Percentiles rank a stretch among this genome's conserved stretches.
These are phyloP conservation scores for Archivesica marissinica DNA, from an alignment of 1,140 invertebrate genomes.

Conservation along the genomic window DNA sequence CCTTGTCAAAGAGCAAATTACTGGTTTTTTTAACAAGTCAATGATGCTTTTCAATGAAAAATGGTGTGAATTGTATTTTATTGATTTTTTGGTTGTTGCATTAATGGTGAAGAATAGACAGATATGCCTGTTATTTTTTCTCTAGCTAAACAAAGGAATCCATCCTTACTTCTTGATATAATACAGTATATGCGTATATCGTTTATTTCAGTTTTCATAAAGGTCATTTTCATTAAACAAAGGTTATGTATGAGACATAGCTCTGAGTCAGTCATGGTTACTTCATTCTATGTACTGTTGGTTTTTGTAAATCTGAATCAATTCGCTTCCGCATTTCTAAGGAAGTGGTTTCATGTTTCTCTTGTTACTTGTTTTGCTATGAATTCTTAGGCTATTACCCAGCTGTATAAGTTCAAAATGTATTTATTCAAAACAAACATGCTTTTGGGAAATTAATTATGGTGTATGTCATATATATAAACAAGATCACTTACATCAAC, in stretches of 20 bases:
- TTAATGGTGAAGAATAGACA: neutral
- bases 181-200: neutral
- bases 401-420: too few relatives aligned
- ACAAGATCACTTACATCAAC: too few relatives aligned
- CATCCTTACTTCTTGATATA: too few relatives aligned
- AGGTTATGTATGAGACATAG: conserved; percentile 11
- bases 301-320: neutral
- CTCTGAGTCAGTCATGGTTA: neutral
- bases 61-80: too few relatives aligned
- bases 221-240: conserved; percentile 29
- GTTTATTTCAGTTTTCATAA: neutral
- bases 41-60: too few relatives aligned
- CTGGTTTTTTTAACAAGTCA: too few relatives aligned
- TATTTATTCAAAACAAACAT: conserved; percentile 1
- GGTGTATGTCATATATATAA: too few relatives aligned
- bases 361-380: neutral
- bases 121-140: neutral
- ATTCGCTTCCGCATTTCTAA: neutral
- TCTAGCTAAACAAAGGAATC: neutral
- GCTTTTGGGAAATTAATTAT: too few relatives aligned
- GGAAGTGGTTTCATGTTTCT: neutral
- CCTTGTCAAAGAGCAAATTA: neutral
- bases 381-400: neutral
- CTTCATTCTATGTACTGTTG: neutral
- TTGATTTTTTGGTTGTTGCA: too few relatives aligned